These are phyloP conservation scores for Pocillopora meandrina DNA, from an alignment of 92 coral and sea anemone species.

Conservation along the genomic window DNA sequence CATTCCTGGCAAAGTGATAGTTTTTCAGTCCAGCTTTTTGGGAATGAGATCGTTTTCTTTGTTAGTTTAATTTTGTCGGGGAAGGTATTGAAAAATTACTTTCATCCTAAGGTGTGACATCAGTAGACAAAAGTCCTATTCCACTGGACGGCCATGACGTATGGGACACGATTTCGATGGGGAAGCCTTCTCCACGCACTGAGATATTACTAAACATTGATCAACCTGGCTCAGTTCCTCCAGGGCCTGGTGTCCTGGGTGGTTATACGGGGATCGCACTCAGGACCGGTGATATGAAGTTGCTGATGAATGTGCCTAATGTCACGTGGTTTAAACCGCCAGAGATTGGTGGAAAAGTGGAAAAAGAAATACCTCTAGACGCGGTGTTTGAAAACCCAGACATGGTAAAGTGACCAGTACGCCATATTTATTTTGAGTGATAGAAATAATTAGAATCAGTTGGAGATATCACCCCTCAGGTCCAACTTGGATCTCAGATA, in stretches of 20 bases:
- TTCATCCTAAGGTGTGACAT: conserved; percentile 1
- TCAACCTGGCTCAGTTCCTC: conserved; percentile 14
- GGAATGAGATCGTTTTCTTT: too few species aligned
- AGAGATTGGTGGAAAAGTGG: conserved; percentile 48
- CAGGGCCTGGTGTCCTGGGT: conserved; percentile 23
- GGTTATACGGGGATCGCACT: conserved; percentile 63
- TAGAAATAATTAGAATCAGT: not conserved
- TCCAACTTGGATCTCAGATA: not conserved
- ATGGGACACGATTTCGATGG: conserved; percentile 78
- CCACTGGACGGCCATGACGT: conserved; percentile 71
- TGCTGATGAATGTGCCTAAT: conserved; percentile 61
- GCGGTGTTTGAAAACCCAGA: not conserved
- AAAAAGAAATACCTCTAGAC: not conserved
- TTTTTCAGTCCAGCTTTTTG: too few species aligned
- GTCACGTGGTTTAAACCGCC: conserved; percentile 77
- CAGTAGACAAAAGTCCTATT: conserved; percentile 13
- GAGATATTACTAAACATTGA: conserved; percentile 84
- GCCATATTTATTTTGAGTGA: not conserved
- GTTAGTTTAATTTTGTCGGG: too few species aligned
- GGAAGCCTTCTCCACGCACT: conserved; percentile 75
- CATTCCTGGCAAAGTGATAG: not conserved
- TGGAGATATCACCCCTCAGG: not conserved
- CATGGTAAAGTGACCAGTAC: not conserved
- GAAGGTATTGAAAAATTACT: not conserved
- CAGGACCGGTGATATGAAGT: conserved; percentile 72